Evolutionary conservation across 2,113 vertebrate genomes (phyloP).

Genomic region (Oncorhynchus clarkii): DNA sequence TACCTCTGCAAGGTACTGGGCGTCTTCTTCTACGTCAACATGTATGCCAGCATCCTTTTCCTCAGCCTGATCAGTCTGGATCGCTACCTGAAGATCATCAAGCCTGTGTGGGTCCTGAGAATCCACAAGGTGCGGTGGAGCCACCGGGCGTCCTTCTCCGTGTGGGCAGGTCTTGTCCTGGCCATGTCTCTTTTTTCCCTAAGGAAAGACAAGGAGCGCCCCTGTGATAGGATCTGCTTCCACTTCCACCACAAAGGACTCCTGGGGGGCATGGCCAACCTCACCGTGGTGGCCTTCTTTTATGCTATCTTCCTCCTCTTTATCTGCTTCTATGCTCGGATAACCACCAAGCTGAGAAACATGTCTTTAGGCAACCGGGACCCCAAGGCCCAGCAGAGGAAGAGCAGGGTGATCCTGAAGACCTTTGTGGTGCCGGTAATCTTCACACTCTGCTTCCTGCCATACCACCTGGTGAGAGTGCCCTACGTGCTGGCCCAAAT

Average conservation of each 20-base stretch:
- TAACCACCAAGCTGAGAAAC: conserved; percentile 56
- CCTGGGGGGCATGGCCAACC: conserved; percentile 49
- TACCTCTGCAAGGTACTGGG: conserved; percentile 60
- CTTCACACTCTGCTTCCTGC: conserved; percentile 67
- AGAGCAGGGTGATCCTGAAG: conserved; percentile 45
- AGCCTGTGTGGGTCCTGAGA: conserved; percentile 57
- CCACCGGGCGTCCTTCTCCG: conserved; percentile 18
- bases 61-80: conserved; percentile 72
- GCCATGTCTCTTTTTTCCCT: conserved; percentile 51
- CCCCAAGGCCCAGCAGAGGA: conserved; percentile 44
- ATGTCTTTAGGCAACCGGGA: conserved; percentile 52
- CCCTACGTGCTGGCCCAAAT: conserved; percentile 67
- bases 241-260: conserved; percentile 61
- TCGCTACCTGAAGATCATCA: conserved; percentile 68
- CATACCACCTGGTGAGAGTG: conserved; percentile 63
- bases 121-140: conserved; percentile 61
- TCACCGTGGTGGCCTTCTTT: conserved; percentile 51
- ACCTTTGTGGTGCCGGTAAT: conserved; percentile 63
- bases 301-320: conserved; percentile 52
- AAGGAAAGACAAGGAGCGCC: neutral
- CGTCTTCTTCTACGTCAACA: conserved; percentile 68
- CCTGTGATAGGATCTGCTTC: conserved; percentile 64
- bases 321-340: conserved; percentile 62
- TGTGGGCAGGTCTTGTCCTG: conserved; percentile 47
- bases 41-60: conserved; percentile 72